phyloP scores from a whole-genome alignment of 2,113 vertebrate species.

The Oplegnathus fasciatus region DNA sequence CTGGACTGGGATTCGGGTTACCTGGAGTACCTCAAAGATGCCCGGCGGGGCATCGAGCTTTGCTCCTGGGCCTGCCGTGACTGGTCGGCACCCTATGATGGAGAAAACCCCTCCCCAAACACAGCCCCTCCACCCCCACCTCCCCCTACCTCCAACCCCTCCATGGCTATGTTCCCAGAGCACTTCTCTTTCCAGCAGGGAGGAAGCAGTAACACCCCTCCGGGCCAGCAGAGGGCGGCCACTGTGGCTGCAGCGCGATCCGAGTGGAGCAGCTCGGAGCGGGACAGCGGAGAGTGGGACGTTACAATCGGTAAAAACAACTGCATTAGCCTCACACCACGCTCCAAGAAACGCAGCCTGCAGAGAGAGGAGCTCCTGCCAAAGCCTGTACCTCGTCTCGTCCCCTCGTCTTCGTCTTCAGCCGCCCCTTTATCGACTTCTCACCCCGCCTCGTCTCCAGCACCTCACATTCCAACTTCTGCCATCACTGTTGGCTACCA shows the following conservation, averaged over 20 bases:
- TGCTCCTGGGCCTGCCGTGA: conserved; percentile 91
- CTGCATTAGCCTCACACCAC: conserved; percentile 86
- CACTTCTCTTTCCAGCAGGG: conserved; percentile 81
- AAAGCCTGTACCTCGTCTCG: conserved; percentile 68
- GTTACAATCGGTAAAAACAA: conserved; percentile 84
- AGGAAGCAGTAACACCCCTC: conserved; percentile 44
- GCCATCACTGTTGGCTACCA: conserved; percentile 67
- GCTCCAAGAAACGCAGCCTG: conserved; percentile 93
- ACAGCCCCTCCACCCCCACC: conserved; percentile 68
- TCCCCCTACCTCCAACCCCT: conserved; percentile 75
- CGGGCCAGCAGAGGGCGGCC: conserved; percentile 79
- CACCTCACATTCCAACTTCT: conserved; percentile 40
- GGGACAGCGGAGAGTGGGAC: conserved; percentile 88
- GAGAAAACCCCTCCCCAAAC: conserved; percentile 88
- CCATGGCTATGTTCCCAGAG: conserved; percentile 80
- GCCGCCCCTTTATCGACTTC: conserved; percentile 31
- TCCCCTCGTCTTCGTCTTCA: conserved; percentile 65
- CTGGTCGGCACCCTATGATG: conserved; percentile 97
- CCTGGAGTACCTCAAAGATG: conserved; percentile 94
- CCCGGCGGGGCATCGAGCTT: conserved; percentile 87
- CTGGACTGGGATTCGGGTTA: conserved; percentile 93
- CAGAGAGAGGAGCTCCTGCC: conserved; percentile 83
- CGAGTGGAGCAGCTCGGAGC: conserved; percentile 83
- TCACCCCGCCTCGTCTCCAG: conserved; percentile 38
- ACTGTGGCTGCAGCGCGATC: conserved; percentile 78